Conservation (phyloP, 2,113 vertebrate species). For the Hippocampus guttulatus region DNA sequence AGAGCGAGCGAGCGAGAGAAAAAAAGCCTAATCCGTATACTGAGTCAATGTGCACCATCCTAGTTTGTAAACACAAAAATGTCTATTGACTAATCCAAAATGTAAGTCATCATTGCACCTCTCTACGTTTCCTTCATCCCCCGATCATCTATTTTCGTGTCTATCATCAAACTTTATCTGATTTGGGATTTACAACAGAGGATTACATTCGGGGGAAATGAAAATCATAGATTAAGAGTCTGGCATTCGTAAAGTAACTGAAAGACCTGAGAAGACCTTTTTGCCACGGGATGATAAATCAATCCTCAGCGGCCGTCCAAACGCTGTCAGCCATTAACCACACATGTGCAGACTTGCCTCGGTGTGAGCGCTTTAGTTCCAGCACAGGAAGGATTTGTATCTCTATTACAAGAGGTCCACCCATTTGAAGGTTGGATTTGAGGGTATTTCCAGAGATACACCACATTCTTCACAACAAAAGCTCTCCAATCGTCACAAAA, state of each 20-base stretch:
- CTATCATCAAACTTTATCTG: slow-evolving; percentile 22
- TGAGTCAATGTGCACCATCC: not conserved
- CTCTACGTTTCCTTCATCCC: slow-evolving; percentile 9
- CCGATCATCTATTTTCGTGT: slow-evolving; percentile 15
- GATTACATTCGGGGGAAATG: slow-evolving; percentile 38
- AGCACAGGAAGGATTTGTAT: not conserved
- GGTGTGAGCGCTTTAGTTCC: not conserved
- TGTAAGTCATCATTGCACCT: slow-evolving; percentile 8
- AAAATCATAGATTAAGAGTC: slow-evolving; percentile 47
- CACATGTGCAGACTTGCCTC: not conserved
- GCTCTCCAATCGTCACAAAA: not conserved
- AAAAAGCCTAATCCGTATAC: not conserved
- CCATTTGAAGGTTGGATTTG: not conserved
- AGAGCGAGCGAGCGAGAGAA: not conserved
- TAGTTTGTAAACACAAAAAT: slow-evolving; percentile 3
- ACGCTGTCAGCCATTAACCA: slow-evolving; percentile 4
- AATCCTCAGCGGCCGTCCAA: slow-evolving; percentile 25
- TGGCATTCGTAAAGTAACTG: slow-evolving; percentile 14
- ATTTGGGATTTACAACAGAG: slow-evolving; percentile 23
- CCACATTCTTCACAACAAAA: not conserved
- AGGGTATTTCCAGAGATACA: not conserved
- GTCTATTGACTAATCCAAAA: slow-evolving; percentile 1
- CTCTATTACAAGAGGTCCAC: not conserved
- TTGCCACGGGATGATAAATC: slow-evolving; percentile 29
- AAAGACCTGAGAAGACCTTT: slow-evolving; percentile 11